Evolutionary conservation across 2,113 vertebrate species (phyloP), one percentile per base, ranked within the genome.

Genomic region (Junco hyemalis): DNA sequence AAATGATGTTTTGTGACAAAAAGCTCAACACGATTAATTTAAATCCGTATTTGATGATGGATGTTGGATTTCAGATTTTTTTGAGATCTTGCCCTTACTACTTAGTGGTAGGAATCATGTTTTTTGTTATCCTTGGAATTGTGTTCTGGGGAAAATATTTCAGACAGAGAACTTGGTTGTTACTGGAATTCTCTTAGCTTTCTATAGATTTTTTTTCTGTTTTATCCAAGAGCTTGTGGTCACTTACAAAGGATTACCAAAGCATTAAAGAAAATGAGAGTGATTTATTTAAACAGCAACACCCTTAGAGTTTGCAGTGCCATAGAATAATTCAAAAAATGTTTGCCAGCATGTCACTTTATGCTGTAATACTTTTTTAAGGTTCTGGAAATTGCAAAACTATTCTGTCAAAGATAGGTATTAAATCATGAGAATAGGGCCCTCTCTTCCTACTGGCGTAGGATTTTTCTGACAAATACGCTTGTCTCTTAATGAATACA

Each of bases 91-190:
- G 50, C 79, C 33, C 12, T 96, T 22, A 16, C 60, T 38, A 12
- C 66, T 88, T 83, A 81, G 76, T 2, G 1, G 60, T 94, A 74
- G 36, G 50, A 88, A 42, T 83, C 9, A 8, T 81, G 24, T 14
- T 59, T 82, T 80, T 88, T 94, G 70, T 96, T 91, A 63, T 86
- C 60, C 57, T 93, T 96, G 92, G 91, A 96, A 42, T 59, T 92
- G 21, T 70, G 10, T 86, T 86, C 51, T 61, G 38, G 48, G 51
- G 51, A 79, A 86, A 86, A 50, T 84, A 94, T 86, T 92, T 72
- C 31, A 86, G 80, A 50, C 68, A 68, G 33, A 71, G 35, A 81
- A 78, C 12, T 81, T 72, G 40, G 23, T 44, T 73, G 77, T 96
- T 90, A 63, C 64, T 95, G 91, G 86, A 96, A 88, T 86, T 88